Evolutionary conservation across 92 coral and sea anemone genomes (phyloP).

Genomic region (Palythoa caribaeorum): DNA sequence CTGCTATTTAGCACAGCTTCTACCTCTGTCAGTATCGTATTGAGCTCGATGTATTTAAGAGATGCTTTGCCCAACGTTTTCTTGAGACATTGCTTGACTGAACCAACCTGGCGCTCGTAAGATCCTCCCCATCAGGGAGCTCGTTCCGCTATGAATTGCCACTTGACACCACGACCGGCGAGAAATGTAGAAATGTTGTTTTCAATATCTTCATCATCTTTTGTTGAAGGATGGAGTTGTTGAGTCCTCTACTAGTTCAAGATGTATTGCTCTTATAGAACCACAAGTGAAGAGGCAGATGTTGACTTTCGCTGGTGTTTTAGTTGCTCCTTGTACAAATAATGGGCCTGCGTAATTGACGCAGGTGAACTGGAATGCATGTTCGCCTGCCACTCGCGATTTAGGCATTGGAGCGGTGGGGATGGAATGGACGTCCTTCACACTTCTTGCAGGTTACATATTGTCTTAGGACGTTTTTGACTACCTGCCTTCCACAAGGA

Average conservation of each 20-base stretch:
- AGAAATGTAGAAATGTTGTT: constrained; percentile 20
- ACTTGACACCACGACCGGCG: constrained; percentile 13
- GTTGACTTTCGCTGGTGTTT: constrained; percentile 41
- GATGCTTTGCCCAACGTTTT: constrained; percentile 44
- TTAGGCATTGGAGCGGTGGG: constrained; percentile 61
- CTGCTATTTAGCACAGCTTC: no score
- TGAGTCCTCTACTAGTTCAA: constrained; percentile 31
- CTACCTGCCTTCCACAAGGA: constrained; percentile 13
- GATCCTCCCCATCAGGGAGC: constrained; percentile 15
- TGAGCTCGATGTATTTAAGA: neutral
- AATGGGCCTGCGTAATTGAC: neutral
- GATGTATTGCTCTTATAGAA: no score
- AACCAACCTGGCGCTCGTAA: constrained; percentile 48
- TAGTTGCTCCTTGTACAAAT: no score
- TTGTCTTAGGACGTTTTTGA: constrained; percentile 35
- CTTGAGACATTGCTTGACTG: constrained; percentile 48
- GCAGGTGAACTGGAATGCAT: constrained; percentile 61
- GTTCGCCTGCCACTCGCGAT: constrained; percentile 49
- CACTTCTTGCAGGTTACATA: constrained; percentile 64
- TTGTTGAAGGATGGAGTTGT: constrained; percentile 50
- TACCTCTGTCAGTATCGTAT: no score
- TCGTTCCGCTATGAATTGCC: no score
- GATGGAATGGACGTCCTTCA: constrained; percentile 62
- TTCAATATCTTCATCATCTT: constrained; percentile 7
- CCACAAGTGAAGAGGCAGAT: constrained; percentile 62